These are phyloP conservation scores for Caerostris darwini DNA, from an alignment of 1,140 invertebrate genomes.

Conservation along the genomic window DNA sequence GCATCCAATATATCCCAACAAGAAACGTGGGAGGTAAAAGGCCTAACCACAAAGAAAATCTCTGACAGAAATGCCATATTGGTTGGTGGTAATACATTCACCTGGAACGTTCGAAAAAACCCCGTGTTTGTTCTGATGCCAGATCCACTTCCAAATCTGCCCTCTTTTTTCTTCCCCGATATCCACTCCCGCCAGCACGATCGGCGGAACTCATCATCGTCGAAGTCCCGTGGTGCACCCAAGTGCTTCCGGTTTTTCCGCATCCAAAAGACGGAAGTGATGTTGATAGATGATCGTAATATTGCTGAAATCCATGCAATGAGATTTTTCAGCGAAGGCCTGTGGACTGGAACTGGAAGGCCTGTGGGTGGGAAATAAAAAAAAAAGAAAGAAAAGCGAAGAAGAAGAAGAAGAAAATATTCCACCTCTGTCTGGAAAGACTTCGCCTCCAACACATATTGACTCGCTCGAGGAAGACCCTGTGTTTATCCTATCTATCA, in stretches of 20 bases:
- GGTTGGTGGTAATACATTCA: neutral
- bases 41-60: no score
- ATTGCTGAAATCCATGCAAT: slow-evolving; percentile 41
- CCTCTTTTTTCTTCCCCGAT: neutral
- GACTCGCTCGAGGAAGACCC: neutral
- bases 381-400: neutral
- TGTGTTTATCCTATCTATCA: slow-evolving; percentile 53
- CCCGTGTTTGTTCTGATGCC: neutral
- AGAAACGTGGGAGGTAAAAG: no score
- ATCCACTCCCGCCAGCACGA: neutral
- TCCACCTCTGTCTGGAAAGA: neutral
- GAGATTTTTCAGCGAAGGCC: slow-evolving; percentile 31
- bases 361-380: neutral
- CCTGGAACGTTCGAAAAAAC: neutral
- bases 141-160: neutral
- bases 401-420: neutral
- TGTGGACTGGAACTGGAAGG: neutral
- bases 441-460: slow-evolving; percentile 6
- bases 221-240: slow-evolving; percentile 37
- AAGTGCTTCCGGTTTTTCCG: slow-evolving; percentile 19
- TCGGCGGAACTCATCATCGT: slow-evolving; percentile 27
- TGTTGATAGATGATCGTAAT: slow-evolving; percentile 61
- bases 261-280: slow-evolving; percentile 61
- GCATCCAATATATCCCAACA: no score
- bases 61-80: no score